Evolutionary conservation across 2,888 invertebrate genomes (phyloP).

Genomic region (Malachius bipustulatus): DNA sequence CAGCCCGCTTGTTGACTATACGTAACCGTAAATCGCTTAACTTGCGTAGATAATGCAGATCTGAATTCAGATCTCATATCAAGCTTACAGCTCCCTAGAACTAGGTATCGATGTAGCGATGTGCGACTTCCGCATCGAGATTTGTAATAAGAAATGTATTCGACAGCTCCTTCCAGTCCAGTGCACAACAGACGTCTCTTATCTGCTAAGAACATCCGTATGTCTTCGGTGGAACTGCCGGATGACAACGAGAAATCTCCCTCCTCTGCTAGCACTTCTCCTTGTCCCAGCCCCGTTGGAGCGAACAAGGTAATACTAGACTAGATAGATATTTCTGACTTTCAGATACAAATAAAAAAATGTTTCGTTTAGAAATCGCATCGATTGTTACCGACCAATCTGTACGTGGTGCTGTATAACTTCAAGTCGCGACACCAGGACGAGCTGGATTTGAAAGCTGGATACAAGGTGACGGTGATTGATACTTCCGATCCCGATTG

Average conservation of each 20-base stretch:
- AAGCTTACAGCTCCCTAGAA: too few relatives aligned
- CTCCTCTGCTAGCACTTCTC: conserved; percentile 86
- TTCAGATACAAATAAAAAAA: background rate
- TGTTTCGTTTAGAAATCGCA: conserved; percentile 62
- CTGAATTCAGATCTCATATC: too few relatives aligned
- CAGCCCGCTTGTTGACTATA: too few relatives aligned
- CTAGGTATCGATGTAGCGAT: too few relatives aligned
- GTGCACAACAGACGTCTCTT: conserved; percentile 75
- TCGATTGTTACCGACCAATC: conserved; percentile 75
- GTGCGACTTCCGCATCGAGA: too few relatives aligned
- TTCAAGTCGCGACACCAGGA: conserved; percentile 90
- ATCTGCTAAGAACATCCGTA: conserved; percentile 70
- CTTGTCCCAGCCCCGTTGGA: conserved; percentile 75
- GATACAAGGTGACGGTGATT: conserved; percentile 82
- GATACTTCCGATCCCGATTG: conserved; percentile 92
- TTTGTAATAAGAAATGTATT: too few relatives aligned
- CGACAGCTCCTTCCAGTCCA: conserved; percentile 80
- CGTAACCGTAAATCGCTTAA: too few relatives aligned
- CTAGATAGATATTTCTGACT: background rate
- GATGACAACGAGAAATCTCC: conserved; percentile 84
- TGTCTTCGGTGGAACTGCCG: conserved; percentile 89
- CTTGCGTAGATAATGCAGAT: too few relatives aligned
- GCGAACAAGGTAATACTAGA: conserved; percentile 29
- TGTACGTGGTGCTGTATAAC: conserved; percentile 90
- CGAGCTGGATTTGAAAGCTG: conserved; percentile 87